These are phyloP conservation scores for Trichoplusia ni DNA, from an alignment of 1,140 invertebrate species.

Conservation along the genomic window DNA sequence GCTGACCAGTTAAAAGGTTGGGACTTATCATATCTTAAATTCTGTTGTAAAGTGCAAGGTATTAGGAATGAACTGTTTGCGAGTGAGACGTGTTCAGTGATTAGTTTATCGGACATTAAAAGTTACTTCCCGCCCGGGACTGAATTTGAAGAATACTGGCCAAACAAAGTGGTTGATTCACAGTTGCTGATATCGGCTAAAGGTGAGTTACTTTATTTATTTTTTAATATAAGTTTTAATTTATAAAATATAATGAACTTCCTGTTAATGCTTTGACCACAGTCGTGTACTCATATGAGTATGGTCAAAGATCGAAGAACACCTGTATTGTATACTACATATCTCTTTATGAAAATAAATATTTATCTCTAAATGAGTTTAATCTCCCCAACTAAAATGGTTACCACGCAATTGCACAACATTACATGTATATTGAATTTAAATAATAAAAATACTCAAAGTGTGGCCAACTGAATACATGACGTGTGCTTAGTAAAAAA, in stretches of 20 bases:
- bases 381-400: too few species aligned
- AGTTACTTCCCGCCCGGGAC: conserved; percentile 94
- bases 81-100: conserved; percentile 93
- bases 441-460: too few species aligned
- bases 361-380: too few species aligned
- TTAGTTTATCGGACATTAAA: conserved; percentile 94
- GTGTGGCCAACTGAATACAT: too few species aligned
- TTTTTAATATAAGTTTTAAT: background rate
- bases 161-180: conserved; percentile 90
- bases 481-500: too few species aligned
- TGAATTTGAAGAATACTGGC: conserved; percentile 95
- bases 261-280: too few species aligned
- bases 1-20: conserved; percentile 93
- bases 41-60: conserved; percentile 96
- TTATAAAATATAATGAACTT: background rate
- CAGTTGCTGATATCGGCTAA: conserved; percentile 86
- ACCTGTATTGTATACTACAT: too few species aligned
- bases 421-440: too few species aligned
- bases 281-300: too few species aligned
- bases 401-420: too few species aligned
- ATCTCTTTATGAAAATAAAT: too few species aligned
- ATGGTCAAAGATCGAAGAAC: too few species aligned
- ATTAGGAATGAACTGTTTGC: conserved; percentile 95
- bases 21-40: conserved; percentile 95
- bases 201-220: conserved; percentile 63